Percentiles rank a stretch among this genome's conserved stretches.
Conservation (phyloP, 2,113 vertebrate genomes). For the Taurulus bubalis region DNA sequence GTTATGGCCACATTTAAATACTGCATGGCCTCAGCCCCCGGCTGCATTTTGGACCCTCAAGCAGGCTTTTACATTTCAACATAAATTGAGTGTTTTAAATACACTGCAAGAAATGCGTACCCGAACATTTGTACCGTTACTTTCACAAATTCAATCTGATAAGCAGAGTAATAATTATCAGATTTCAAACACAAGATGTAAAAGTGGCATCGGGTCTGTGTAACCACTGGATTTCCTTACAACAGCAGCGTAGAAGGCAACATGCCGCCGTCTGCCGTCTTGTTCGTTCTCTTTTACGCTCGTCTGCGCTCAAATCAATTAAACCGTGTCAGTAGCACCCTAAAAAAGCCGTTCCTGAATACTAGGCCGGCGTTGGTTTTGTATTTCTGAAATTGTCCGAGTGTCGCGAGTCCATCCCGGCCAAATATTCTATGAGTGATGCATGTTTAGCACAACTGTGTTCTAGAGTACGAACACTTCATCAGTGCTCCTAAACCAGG, state of each 20-base stretch:
- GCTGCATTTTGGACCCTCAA: neutral
- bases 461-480: neutral
- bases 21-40: neutral
- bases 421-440: neutral
- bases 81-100: neutral
- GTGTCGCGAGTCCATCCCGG: neutral
- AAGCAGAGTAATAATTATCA: neutral
- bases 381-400: neutral
- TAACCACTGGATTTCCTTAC: neutral
- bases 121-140: neutral
- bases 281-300: neutral
- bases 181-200: neutral
- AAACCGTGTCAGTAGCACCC: conserved; percentile 1
- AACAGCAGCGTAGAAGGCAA: neutral
- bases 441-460: no score
- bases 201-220: neutral
- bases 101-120: neutral
- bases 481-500: neutral
- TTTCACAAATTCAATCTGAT: neutral
- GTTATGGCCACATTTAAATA: neutral
- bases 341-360: neutral
- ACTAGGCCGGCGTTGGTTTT: neutral
- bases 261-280: neutral
- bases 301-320: neutral
- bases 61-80: neutral